A percentile compares a stretch with the other conserved stretches of the same genome.
Conservation (phyloP, 1,140 invertebrate species). For the Monomorium pharaonis region DNA sequence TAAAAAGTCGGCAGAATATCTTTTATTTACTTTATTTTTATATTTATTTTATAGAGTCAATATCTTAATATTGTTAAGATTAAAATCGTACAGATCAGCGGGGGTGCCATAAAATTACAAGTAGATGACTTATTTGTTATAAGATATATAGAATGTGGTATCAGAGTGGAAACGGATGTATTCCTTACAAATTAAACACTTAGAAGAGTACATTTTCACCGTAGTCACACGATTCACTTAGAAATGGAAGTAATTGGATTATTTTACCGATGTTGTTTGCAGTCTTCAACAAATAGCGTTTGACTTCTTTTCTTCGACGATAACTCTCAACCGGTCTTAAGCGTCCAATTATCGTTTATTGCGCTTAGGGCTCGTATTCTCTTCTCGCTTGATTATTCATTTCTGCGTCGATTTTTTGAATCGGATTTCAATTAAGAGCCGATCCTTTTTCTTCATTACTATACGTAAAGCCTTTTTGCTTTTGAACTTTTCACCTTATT, state of each 20-base stretch:
- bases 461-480: background rate
- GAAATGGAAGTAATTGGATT: constrained; percentile 47
- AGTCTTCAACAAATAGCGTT: constrained; percentile 28
- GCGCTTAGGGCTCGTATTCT: constrained; percentile 8
- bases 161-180: background rate
- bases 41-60: background rate
- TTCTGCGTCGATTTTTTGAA: constrained; percentile 32
- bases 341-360: constrained; percentile 57
- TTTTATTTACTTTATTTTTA: background rate
- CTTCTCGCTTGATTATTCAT: constrained; percentile 34
- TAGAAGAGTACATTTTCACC: background rate
- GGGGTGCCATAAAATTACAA: background rate
- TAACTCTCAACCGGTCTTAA: constrained; percentile 50
- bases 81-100: background rate
- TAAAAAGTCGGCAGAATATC: background rate
- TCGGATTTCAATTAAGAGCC: constrained; percentile 35
- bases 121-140: background rate
- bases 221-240: constrained; percentile 33
- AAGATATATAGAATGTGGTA: background rate
- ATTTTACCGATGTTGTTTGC: constrained; percentile 46
- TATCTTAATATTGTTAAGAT: background rate
- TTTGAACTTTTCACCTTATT: constrained; percentile 16
- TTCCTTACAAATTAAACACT: constrained; percentile 19
- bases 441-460: background rate
- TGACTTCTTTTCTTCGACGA: constrained; percentile 45